phyloP scores from a whole-genome alignment of 2,888 invertebrate genomes.

The Chrysodeixis includens region DNA sequence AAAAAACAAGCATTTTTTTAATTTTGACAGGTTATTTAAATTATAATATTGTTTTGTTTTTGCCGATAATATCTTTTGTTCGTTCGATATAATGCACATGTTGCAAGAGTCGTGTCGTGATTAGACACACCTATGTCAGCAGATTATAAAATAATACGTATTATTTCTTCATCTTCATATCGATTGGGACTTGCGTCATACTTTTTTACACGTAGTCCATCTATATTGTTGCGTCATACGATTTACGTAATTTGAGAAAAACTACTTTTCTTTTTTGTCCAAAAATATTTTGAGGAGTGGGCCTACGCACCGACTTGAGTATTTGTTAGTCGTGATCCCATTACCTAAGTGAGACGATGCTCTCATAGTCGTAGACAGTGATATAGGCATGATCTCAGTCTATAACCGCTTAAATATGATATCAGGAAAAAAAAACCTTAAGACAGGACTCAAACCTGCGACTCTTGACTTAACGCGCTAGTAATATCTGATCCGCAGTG shows the following conservation, averaged over 20 bases:
- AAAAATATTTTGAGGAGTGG: neutral
- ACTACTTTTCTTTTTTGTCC: neutral
- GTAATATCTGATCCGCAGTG: no score
- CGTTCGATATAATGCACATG: slow-evolving; percentile 31
- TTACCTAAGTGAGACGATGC: neutral
- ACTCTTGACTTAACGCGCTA: no score
- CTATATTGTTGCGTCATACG: slow-evolving; percentile 39
- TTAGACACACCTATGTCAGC: slow-evolving; percentile 57
- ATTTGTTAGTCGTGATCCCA: neutral
- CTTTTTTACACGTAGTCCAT: slow-evolving; percentile 32
- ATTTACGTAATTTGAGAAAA: slow-evolving; percentile 8
- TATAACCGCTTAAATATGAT: no score
- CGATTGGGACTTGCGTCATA: slow-evolving; percentile 47
- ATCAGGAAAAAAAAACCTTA: no score
- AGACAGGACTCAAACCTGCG: no score
- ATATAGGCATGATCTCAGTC: neutral
- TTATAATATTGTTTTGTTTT: slow-evolving; percentile 23
- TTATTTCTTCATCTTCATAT: slow-evolving; percentile 47
- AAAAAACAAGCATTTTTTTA: no score
- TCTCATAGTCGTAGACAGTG: neutral
- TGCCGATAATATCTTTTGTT: slow-evolving; percentile 21
- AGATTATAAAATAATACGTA: slow-evolving; percentile 44
- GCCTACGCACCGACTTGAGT: neutral
- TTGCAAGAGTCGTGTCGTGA: slow-evolving; percentile 43
- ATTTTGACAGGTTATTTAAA: slow-evolving; percentile 16